Evolutionary conservation across 2,888 invertebrate genomes (phyloP), one percentile per base, ranked within the genome.

Genomic region (Vesta saturnalis): DNA sequence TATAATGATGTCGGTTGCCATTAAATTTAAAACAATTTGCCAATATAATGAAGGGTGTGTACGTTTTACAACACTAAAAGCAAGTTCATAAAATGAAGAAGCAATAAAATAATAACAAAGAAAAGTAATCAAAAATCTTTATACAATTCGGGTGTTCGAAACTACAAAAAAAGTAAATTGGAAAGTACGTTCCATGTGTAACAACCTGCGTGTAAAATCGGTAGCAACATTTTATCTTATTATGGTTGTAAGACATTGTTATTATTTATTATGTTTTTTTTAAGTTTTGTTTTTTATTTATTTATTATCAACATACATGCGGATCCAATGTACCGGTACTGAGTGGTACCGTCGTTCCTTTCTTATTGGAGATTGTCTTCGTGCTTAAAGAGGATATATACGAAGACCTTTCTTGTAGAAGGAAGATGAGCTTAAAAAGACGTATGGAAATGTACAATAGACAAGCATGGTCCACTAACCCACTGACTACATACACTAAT

Each of bases 361-460:
- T 39, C 56, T 8, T 60, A 30, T 47, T 54, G 54, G 30, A 60
- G 56, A 60, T 47, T 46, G 54, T 23, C 61, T 62, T 54, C 47
- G 21, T 47, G 57, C 61, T 35, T 18, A 49, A 63, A 64, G 23
- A 57, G 54, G 23, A 19, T 49, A 58, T 71, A 72, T 72, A 72
- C 49, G 57, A 19, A 35, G 23, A 23, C 23, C 61, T 30, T 57
- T 12, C 14, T 61, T 60, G 73, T 52, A 43, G 52, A 56, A 73
- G 61, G 61, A 72, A 63, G 73, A 73, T 60, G 65, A 52, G 55
- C 30, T 70, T 22, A 72, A 73, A 69, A 64, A 68, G 64, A 73
- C 73, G 73, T 73, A 72, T 72, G 72, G 72, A 73, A 73, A 74
- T 73, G 60, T 70, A 72, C 64, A 70, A 73, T 74, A 73, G 74